Evolutionary conservation across 2,888 invertebrate genomes (phyloP), one percentile per base, ranked within the genome.

Genomic region (Eupithecia exiguata): DNA sequence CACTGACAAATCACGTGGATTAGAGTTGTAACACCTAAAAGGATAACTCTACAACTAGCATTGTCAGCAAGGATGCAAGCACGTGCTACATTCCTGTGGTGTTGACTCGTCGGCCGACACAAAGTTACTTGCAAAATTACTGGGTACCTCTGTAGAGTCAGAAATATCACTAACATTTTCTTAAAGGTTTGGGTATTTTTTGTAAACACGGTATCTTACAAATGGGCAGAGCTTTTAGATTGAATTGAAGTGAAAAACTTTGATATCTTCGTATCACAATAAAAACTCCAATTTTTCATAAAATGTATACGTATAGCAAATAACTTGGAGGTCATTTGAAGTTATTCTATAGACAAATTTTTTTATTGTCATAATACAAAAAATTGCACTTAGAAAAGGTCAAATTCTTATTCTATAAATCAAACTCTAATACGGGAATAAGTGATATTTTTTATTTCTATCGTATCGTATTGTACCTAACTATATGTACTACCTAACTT

Each of bases 1-100:
- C 5, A 53, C 10, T 58, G 25, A 9, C 49, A 58, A 58, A 25
- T 58, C 12, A 5, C 5, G 18, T 66, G 40, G 14, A 40, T 38
- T n/a, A 25, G 21, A 16, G 66, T 21, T 40, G 62, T 35, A n/a
- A 38, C 10, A 66, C 21, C 14, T 66, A 43, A 43, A 25, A 66
- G 66, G 66, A 66, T 43, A 38, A 65, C 36, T 21, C 36, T 65
- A 43, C 40, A 43, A 40, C 36, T 83, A 83, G 79, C 81, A 80
- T 75, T 73, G 77, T 80, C 81, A 75, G 81, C 83, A 78, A 78
- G 81, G 83, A 78, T 79, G 78, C 74, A 79, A 81, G 82, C 89
- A 87, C 86, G 89, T 88, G 89, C 90, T 89, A 87, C 92, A 92
- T 93, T 92, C 92, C 91, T 82, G 72, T 65, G 79, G 80, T 92